phyloP scores from a whole-genome alignment of 1,140 invertebrate genomes.

The Temnothorax curvispinosus region DNA sequence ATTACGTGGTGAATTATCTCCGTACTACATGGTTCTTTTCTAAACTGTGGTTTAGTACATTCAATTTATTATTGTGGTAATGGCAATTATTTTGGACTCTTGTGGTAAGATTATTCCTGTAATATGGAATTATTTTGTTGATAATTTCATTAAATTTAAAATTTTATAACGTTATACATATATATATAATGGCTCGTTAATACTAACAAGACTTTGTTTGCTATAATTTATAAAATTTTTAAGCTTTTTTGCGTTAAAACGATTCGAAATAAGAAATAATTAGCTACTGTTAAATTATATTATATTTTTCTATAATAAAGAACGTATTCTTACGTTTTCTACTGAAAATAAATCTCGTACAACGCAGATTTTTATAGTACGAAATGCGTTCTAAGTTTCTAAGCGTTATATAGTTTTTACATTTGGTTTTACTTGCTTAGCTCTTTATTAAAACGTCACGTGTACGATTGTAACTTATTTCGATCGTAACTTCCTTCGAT shows the following conservation, averaged over 20 bases:
- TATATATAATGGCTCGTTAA: too few species aligned
- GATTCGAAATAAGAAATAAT: not conserved
- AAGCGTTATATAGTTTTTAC: not conserved
- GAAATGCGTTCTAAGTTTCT: not conserved
- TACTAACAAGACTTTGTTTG: too few species aligned
- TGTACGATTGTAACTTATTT: not conserved
- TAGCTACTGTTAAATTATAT: not conserved
- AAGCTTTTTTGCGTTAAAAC: not conserved
- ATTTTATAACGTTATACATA: too few species aligned
- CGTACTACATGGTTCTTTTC: not conserved
- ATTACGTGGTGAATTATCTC: not conserved
- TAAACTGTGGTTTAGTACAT: not conserved
- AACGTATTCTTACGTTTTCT: not conserved
- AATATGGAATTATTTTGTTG: not conserved
- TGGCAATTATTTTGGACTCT: not conserved
- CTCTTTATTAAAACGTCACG: not conserved
- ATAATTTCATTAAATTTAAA: not conserved
- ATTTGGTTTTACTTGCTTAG: not conserved
- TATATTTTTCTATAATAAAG: not conserved
- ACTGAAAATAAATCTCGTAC: not conserved
- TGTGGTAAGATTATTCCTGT: not conserved
- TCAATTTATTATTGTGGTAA: not conserved
- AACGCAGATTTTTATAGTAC: not conserved
- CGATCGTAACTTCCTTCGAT: not conserved
- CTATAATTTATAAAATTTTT: not conserved